These are phyloP conservation scores for Hydra vulgaris DNA, from an alignment of 30 jellyfish, hydroid and myxozoan species.

Conservation along the genomic window DNA sequence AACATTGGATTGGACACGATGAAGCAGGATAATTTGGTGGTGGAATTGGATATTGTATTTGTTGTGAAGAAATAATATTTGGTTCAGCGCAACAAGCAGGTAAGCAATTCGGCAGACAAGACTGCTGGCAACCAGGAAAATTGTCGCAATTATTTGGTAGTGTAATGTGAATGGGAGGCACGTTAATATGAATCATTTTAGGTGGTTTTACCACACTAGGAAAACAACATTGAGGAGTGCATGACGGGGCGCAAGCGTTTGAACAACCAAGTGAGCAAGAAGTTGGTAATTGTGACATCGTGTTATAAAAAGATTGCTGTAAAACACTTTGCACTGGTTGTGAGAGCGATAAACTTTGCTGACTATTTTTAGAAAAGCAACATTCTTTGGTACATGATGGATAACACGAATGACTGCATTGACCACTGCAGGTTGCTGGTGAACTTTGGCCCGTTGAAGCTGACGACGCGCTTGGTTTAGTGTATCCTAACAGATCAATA, in stretches of 20 bases:
- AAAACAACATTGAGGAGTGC: constrained; percentile 93
- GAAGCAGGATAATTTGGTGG: constrained; percentile 14
- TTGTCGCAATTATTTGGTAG: neutral
- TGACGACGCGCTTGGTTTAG: neutral
- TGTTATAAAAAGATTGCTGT: constrained; percentile 14
- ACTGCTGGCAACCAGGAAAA: constrained; percentile 15
- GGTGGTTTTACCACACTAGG: constrained; percentile 35
- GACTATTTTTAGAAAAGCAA: constrained; percentile 45
- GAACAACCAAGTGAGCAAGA: constrained; percentile 71
- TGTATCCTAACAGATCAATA: neutral
- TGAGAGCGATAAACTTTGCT: constrained; percentile 39
- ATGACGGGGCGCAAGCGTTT: constrained; percentile 66
- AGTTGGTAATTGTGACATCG: constrained; percentile 40
- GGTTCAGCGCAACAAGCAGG: constrained; percentile 40
- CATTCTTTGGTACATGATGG: constrained; percentile 72
- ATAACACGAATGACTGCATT: constrained; percentile 57
- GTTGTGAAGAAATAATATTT: too few species aligned
- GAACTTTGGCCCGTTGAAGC: neutral
- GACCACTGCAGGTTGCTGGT: constrained; percentile 29
- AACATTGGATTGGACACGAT: constrained; percentile 17
- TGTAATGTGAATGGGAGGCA: constrained; percentile 8
- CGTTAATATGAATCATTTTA: neutral
- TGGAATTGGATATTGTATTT: neutral
- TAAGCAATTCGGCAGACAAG: constrained; percentile 43
- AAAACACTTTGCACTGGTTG: constrained; percentile 33